Conservation (phyloP, 2,888 invertebrate species). For the Agonum fuliginosum region DNA sequence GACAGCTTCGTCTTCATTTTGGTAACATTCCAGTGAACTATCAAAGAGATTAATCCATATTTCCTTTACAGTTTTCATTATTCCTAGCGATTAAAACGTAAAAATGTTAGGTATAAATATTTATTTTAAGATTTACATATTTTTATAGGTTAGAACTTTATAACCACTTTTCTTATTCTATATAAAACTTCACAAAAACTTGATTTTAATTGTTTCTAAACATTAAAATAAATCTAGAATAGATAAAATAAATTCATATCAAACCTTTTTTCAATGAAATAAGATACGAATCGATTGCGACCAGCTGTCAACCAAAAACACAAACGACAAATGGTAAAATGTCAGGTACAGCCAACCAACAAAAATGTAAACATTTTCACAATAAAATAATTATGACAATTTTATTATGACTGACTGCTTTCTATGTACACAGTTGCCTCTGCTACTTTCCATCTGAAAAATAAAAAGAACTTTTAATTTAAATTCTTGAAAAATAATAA, state of each 20-base stretch:
- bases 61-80: constrained; percentile 46
- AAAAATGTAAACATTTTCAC: constrained; percentile 45
- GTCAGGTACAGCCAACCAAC: constrained; percentile 54
- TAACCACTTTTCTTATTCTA: constrained; percentile 35
- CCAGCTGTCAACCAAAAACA: constrained; percentile 13
- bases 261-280: constrained; percentile 48
- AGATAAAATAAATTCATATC: constrained; percentile 25
- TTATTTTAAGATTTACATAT: constrained; percentile 54
- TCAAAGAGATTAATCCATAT: constrained; percentile 53
- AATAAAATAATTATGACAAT: constrained; percentile 13
- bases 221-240: constrained; percentile 19
- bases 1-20: constrained; percentile 43
- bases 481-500: neutral
- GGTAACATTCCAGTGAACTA: constrained; percentile 36
- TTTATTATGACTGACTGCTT: constrained; percentile 17
- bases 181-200: constrained; percentile 39
- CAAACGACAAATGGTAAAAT: constrained; percentile 39
- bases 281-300: neutral
- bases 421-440: constrained; percentile 29
- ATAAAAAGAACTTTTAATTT: constrained; percentile 12
- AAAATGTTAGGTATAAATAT: constrained; percentile 54
- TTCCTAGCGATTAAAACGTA: constrained; percentile 39
- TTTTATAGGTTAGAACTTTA: constrained; percentile 52
- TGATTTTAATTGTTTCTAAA: constrained; percentile 6
- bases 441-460: constrained; percentile 51